Evolutionary conservation across 2,797 vertebrate species (phyloP).

Genomic region (Clarias laeviceps): DNA sequence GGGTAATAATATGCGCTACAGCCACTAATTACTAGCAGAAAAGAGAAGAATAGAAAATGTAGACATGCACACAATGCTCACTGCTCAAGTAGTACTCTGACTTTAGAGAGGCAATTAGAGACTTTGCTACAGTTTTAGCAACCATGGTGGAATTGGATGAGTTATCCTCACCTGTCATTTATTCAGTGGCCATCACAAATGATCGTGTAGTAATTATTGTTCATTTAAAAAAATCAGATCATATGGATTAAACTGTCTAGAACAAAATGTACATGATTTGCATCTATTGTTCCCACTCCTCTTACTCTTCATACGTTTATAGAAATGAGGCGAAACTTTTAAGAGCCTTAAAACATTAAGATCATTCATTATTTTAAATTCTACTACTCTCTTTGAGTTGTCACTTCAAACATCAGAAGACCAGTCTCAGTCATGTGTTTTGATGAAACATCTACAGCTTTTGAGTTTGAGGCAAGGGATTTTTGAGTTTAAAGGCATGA

Average conservation of each 20-base stretch:
- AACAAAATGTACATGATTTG: background rate
- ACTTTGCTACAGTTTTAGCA: constrained; percentile 34
- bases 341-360: background rate
- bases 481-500: too few relatives aligned
- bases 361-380: background rate
- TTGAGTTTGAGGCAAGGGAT: background rate
- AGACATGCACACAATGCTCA: constrained; percentile 10
- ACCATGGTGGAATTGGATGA: background rate
- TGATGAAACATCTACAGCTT: background rate
- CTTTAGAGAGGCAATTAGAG: constrained; percentile 43
- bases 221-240: background rate
- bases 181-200: constrained; percentile 8
- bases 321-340: background rate
- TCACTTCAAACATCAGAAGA: background rate
- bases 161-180: constrained; percentile 10
- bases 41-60: constrained; percentile 16
- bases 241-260: background rate
- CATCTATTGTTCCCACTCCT: background rate
- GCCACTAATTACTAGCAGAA: constrained; percentile 37
- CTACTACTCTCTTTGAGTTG: background rate
- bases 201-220: constrained; percentile 3
- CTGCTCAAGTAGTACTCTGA: constrained; percentile 24
- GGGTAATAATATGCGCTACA: constrained; percentile 26
- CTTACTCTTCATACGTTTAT: background rate
- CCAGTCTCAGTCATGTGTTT: background rate